A percentile compares a stretch with the other conserved stretches of the same genome.
Evolutionary conservation across 2,888 invertebrate genomes (phyloP).

Genomic region (Plebejus argus): DNA sequence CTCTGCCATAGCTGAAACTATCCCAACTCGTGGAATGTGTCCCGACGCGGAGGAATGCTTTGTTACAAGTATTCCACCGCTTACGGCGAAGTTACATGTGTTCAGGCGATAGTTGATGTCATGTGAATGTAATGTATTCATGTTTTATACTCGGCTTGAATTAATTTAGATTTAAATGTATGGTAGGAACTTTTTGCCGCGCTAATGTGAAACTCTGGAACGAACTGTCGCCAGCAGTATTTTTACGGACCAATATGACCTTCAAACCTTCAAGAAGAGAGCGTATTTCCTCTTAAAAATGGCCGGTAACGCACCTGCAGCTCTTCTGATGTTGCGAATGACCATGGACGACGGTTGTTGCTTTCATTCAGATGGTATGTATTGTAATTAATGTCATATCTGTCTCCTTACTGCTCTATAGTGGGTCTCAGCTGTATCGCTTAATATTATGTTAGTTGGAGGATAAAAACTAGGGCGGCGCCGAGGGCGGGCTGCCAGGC

Average conservation of each 20-base stretch:
- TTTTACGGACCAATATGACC: no score
- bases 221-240: no score
- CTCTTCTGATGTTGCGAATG: no score
- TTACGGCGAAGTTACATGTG: not conserved
- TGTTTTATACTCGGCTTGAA: not conserved
- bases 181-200: no score
- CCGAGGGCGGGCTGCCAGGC: slow-evolving; percentile 10
- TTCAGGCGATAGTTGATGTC: not conserved
- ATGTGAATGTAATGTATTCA: no score
- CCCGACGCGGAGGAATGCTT: not conserved
- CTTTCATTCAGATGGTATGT: no score
- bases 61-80: not conserved
- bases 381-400: not conserved
- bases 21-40: not conserved
- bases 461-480: not conserved
- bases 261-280: no score
- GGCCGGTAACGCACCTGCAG: no score
- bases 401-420: not conserved
- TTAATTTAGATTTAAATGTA: no score
- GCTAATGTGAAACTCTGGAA: no score
- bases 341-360: no score
- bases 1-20: not conserved
- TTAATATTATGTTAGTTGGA: slow-evolving; percentile 19
- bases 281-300: no score
- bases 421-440: slow-evolving; percentile 9